Percentiles rank a stretch among this genome's conserved stretches.
These are phyloP conservation scores for Caenorhabditis sp. DNA, from an alignment of 2,888 invertebrate genomes.

Conservation along the genomic window DNA sequence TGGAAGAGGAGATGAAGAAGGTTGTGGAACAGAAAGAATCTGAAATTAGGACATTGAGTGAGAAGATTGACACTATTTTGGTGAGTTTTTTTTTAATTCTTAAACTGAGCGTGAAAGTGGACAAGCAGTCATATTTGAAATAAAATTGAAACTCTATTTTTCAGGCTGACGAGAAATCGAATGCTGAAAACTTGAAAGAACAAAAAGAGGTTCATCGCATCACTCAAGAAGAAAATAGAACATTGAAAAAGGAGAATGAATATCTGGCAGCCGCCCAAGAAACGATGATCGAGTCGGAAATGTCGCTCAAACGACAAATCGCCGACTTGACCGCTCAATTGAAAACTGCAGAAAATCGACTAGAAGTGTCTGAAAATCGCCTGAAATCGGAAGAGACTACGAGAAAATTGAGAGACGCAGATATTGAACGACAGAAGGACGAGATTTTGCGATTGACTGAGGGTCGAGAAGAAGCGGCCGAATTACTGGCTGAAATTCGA, in stretches of 20 bases:
- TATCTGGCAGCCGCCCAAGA: constrained; percentile 17
- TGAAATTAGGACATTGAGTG: background rate
- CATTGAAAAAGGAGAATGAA: constrained; percentile 9
- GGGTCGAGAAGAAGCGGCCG: constrained; percentile 9
- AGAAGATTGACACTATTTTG: background rate
- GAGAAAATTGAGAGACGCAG: constrained; percentile 1
- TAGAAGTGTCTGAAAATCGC: background rate
- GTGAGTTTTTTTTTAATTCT: background rate
- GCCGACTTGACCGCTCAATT: background rate
- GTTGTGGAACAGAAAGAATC: background rate
- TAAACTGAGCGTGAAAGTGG: too few relatives aligned
- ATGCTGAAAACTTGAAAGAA: background rate
- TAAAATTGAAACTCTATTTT: background rate
- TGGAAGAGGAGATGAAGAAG: background rate
- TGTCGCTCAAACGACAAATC: background rate
- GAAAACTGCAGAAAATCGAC: background rate
- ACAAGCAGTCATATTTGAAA: background rate
- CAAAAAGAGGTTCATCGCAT: background rate
- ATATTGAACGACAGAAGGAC: background rate
- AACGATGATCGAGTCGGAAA: constrained; percentile 10
- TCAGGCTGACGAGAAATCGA: background rate
- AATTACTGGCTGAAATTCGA: constrained; percentile 15
- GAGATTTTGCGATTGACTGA: constrained; percentile 4
- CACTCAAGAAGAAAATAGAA: background rate
- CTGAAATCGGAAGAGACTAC: background rate